phyloP scores from a whole-genome alignment of 1,140 invertebrate genomes.

The Drosophila baimaii region DNA sequence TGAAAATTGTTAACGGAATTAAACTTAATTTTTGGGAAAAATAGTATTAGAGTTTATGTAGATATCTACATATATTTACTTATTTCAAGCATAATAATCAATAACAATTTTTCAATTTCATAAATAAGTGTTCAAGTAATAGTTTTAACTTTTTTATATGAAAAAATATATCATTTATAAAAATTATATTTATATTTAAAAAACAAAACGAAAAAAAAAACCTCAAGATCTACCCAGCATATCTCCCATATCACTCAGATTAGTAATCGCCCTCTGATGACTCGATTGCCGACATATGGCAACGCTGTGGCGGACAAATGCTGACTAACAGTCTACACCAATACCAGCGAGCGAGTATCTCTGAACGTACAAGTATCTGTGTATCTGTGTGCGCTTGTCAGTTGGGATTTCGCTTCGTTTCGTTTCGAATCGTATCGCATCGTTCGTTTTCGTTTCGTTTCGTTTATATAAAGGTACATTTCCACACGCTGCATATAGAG shows the following conservation, averaged over 20 bases:
- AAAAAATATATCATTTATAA: too few species aligned
- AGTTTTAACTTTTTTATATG: not conserved
- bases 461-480: slow-evolving; percentile 81
- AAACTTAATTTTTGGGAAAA: not conserved
- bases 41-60: too few species aligned
- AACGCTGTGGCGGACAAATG: slow-evolving; percentile 47
- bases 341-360: slow-evolving; percentile 27
- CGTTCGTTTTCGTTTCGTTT: slow-evolving; percentile 64
- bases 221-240: slow-evolving; percentile 3
- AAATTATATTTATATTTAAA: not conserved
- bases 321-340: slow-evolving; percentile 77
- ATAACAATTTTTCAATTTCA: too few species aligned
- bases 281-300: slow-evolving; percentile 49
- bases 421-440: slow-evolving; percentile 51
- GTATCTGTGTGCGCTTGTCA: slow-evolving; percentile 73
- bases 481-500: slow-evolving; percentile 66
- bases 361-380: slow-evolving; percentile 28
- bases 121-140: too few species aligned
- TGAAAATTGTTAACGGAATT: too few species aligned
- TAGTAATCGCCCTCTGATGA: slow-evolving; percentile 11
- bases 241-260: slow-evolving; percentile 17
- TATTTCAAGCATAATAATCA: too few species aligned
- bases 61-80: too few species aligned
- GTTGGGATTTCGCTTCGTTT: slow-evolving; percentile 77
- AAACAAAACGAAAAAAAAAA: not conserved